Evolutionary conservation across 1,140 invertebrate genomes (phyloP), one percentile per base, ranked within the genome.

Genomic region (Nixonia krombeini): DNA sequence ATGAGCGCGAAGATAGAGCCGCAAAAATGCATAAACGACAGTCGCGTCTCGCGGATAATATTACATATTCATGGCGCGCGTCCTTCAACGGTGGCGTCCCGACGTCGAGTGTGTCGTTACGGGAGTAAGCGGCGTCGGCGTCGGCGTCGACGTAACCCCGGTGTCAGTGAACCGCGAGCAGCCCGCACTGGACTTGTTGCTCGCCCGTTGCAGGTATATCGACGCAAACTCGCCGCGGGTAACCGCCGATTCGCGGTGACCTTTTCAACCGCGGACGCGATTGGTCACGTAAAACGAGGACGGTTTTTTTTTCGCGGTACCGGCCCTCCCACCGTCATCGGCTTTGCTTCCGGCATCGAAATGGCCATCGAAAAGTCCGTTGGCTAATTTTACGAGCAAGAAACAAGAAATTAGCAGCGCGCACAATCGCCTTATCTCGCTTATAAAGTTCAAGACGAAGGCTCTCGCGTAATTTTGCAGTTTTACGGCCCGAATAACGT

Each of bases 61-160:
- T 74, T 83, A 78, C 79, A 82, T 82, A 79, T 81, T 81, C 78
- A 82, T 80, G 76, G 52, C 61, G 65, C 64, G 75, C 79, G 82
- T 85, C 81, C 80, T 85, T 83, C 80, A 76, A 72, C 79, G 69
- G 69, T 82, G 82, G 72, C 79, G 83, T 84, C 78, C 73, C 73
- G 74, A 75, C 81, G 76, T 77, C 78, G 80, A 85, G 79, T 85
- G 80, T 69, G 55, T 46, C 45, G 59, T 55, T 35, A 62, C 67
- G 65, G 62, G 52, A 69, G 57, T 52, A 67, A 62, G 49, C 63
- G 57, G 66, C 70, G 68, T 78, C 72, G 63, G 62, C 67, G 56
- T 69, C 70, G 51, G 62, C 66, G 66, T 72, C 67, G 59, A 53
- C 67, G 57, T 67, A 65, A 63, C 64, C 67, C 69, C 59, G 66